Evolutionary conservation across 2,113 vertebrate genomes (phyloP), one percentile per base, ranked within the genome.

Genomic region (Gadus chalcogrammus): DNA sequence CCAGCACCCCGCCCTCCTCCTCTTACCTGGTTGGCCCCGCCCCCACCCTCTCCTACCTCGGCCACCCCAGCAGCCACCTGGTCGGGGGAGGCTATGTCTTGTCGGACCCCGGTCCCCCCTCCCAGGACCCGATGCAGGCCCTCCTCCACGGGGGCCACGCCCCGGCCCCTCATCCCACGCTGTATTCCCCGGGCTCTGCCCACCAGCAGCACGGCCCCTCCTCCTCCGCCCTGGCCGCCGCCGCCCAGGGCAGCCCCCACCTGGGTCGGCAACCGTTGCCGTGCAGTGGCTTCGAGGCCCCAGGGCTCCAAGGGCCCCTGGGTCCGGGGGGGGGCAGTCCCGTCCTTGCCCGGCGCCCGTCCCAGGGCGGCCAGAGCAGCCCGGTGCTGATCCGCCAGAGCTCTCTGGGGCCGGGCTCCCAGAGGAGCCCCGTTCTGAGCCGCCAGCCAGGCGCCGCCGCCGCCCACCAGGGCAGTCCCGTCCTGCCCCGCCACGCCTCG

Each of bases 401-500:
- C 1, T 80, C 86, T 16, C 48, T 80, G 48, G 85, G 81, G 13
- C 86, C 85, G 38, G 80, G 65, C 3, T 74, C 80, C 35, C 90
- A 88, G 31, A 76, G 62, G 56, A 91, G 91, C 65, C 91, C 91
- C 0, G 80, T 88, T 27, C 84, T 92, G 60, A 87, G 85, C 75
- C 69, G 88, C 24, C 92, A 92, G 68, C 77, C 89, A 24, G 24
- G 24, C 9, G 88, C 90, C 1, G 42, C 89, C 27, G 78, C 80
- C 27, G 77, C 81, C 60, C 83, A 89, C 13, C 92, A 94, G 0
- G 91, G 94, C 71, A 98, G 96, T 82, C 95, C 96, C 0, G 77
- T 91, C 28, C 61, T 91, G 67, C 89, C 81, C 53, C 83, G 75
- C 12, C 90, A 92, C 72, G 82, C 87, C 0, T 91, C 91, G 18